phyloP scores from a whole-genome alignment of 1,140 invertebrate genomes.

The Aporrectodea caliginosa region DNA sequence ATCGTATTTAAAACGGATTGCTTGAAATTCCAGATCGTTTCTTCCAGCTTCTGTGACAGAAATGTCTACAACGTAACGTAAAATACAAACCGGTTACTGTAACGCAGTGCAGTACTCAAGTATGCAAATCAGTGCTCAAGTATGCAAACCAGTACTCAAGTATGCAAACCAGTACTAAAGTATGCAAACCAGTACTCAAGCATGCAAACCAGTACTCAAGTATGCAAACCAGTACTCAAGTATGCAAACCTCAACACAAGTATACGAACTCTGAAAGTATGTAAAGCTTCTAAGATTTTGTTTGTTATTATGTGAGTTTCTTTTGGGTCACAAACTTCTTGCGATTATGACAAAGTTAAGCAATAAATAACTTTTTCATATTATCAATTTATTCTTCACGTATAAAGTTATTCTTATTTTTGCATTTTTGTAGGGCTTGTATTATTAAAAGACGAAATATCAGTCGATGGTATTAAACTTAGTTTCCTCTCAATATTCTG shows the following conservation, averaged over 20 bases:
- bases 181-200: neutral
- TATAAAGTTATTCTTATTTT: no score
- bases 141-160: neutral
- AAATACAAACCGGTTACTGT: neutral
- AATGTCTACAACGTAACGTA: neutral
- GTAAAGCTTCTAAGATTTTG: no score
- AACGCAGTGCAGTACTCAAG: neutral
- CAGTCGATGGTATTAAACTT: no score
- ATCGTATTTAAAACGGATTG: neutral
- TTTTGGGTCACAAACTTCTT: neutral
- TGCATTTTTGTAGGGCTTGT: no score
- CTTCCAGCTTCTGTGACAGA: neutral
- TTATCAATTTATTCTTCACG: no score
- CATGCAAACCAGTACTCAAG: neutral
- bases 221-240: neutral
- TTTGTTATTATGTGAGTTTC: neutral
- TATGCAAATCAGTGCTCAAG: neutral
- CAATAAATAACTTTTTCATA: no score
- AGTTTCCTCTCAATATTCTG: no score
- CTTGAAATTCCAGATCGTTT: neutral
- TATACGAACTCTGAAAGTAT: no score
- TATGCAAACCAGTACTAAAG: neutral
- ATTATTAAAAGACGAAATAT: no score
- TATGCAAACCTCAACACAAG: no score
- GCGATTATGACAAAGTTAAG: no score